Evolutionary conservation across 2,797 vertebrate genomes (phyloP).

Genomic region (Bryconaethiops microstoma): DNA sequence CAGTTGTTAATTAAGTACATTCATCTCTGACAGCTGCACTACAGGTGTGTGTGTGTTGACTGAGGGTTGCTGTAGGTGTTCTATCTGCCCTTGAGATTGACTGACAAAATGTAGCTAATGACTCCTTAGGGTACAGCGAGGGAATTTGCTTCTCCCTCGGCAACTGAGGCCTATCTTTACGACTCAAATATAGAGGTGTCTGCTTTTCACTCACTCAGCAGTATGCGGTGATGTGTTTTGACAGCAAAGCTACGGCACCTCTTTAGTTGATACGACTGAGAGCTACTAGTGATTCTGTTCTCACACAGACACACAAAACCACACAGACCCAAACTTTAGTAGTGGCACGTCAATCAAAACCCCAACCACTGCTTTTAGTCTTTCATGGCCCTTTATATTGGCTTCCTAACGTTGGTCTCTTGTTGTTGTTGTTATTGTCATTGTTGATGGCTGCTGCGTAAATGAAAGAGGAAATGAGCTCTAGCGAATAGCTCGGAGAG

Average conservation of each 20-base stretch:
- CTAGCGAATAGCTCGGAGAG: slow-evolving; percentile 44
- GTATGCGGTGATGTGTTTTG: slow-evolving; percentile 8
- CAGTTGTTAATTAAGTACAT: slow-evolving; percentile 80
- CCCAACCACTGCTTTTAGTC: not conserved
- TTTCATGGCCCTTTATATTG: not conserved
- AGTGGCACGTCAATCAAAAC: not conserved
- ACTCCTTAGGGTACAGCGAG: not conserved
- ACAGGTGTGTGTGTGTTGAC: slow-evolving; percentile 49
- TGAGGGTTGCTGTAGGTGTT: not conserved
- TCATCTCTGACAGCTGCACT: slow-evolving; percentile 69
- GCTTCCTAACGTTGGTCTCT: slow-evolving; percentile 2
- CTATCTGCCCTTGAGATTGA: not conserved
- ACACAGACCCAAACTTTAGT: not conserved
- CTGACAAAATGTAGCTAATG: not conserved
- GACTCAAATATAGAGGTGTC: slow-evolving; percentile 1
- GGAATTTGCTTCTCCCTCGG: not conserved
- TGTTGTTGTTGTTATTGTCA: slow-evolving; percentile 1
- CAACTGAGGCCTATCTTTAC: not conserved
- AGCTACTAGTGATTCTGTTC: not conserved
- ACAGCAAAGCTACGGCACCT: slow-evolving; percentile 4
- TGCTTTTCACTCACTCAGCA: slow-evolving; percentile 6
- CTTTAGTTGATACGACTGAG: not conserved
- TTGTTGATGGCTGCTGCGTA: slow-evolving; percentile 36
- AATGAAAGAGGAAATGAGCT: slow-evolving; percentile 59
- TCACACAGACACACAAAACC: not conserved